Base-by-base conservation (phyloP, 1,140 invertebrate genomes). In the Meloidogyne exigua region DNA sequence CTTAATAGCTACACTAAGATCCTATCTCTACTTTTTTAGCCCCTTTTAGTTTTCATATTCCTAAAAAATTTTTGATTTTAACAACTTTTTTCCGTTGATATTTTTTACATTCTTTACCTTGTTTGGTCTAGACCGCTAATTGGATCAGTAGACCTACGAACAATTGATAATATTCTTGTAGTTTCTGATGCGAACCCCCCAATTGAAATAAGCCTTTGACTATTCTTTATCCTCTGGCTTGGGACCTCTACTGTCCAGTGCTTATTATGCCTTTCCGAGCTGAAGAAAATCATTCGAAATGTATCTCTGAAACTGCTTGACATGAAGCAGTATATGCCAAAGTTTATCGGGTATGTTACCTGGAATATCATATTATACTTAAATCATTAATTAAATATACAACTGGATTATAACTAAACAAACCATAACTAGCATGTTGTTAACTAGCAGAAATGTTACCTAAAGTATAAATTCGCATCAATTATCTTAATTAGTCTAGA, bases 261-360 rank as follows among this genome's bases (percentile, higher is more conserved):
- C n/a, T 15, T 32, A 67, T 36, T 26, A 28, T 23, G 21, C 63
- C 4, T 26, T 36, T 64, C 21, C 25, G 13, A 2, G 10, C 75
- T 73, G 72, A 79, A 85, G 68, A 96, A 95, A 4, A 96, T 89
- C 82, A 93, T 92, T 82, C 93, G 94, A 88, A 96, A 96, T 0
- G 94, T 96, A 87, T 95, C 93, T 39, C 94, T 89, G 86, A 96
- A 96, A 86, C 95, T 93, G 26, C 93, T 90, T 67, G 93, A 94
- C 95, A 96, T 96, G 9, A 94, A 93, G 87, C 94, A 96, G 87
- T 96, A 96, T 77, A 96, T 95, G 72, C 93, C 94, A 85, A 96
- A 96, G 88, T 96, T 96, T 73, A 96, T 92, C 0, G 94, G 94
- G 88, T 96, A 96, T 36, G 93, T 94, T 10, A 81, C 82, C 84